phyloP scores from a whole-genome alignment of 2,888 invertebrate genomes.

The Amphipyra berbera region DNA sequence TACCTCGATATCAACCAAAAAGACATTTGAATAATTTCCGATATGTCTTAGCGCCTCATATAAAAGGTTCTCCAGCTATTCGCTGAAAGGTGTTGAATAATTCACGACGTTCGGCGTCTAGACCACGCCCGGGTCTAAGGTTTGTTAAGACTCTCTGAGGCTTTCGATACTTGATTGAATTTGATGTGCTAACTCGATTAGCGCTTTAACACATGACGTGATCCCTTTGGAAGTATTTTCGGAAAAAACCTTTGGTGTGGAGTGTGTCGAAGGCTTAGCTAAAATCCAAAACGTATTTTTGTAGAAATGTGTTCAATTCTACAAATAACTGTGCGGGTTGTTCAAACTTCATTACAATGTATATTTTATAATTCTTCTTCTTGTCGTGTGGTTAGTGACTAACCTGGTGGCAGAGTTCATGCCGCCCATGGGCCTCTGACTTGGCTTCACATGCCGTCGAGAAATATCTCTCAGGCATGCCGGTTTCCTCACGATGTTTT shows the following conservation, averaged over 20 bases:
- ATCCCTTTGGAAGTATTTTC: slow-evolving; percentile 20
- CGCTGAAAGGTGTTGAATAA: slow-evolving; percentile 58
- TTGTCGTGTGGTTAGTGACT: too few species aligned
- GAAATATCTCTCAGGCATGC: too few species aligned
- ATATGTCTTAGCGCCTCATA: slow-evolving; percentile 22
- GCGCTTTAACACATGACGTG: slow-evolving; percentile 17
- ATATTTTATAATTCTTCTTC: too few species aligned
- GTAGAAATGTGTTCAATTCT: not conserved
- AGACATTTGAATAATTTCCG: slow-evolving; percentile 40
- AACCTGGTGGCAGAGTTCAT: too few species aligned
- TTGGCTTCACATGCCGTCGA: too few species aligned
- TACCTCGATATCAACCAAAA: slow-evolving; percentile 19
- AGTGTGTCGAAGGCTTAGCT: slow-evolving; percentile 21
- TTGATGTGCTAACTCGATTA: slow-evolving; percentile 39
- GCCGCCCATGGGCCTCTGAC: too few species aligned
- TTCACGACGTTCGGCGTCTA: slow-evolving; percentile 59
- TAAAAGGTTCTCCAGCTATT: slow-evolving; percentile 34
- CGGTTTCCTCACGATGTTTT: too few species aligned
- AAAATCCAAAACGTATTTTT: slow-evolving; percentile 6
- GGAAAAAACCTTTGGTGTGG: slow-evolving; percentile 13
- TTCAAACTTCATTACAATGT: too few species aligned
- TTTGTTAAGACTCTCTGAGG: slow-evolving; percentile 12
- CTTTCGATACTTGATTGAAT: slow-evolving; percentile 45
- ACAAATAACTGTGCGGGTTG: not conserved
- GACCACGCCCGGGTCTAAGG: slow-evolving; percentile 31